Conservation (phyloP, 2,113 vertebrate genomes). For the Machaerirhynchus nigripectus region DNA sequence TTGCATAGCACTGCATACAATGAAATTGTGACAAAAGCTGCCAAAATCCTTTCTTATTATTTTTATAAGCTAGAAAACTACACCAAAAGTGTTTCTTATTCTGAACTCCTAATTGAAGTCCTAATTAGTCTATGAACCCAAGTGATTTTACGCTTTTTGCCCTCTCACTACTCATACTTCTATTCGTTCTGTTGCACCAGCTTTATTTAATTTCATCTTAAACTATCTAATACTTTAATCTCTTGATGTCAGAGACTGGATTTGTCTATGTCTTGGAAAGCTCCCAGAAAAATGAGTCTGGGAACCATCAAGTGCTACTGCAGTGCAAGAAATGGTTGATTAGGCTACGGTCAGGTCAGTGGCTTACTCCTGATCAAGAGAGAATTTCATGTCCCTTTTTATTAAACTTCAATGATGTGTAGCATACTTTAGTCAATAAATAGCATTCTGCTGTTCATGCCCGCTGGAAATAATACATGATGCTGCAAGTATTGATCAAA, state of each 20-base stretch:
- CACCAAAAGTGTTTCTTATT: not conserved
- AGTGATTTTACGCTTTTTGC: not conserved
- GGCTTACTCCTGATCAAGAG: not conserved
- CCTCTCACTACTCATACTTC: not conserved
- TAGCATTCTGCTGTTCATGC: conserved; percentile 16
- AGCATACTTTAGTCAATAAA: conserved; percentile 38
- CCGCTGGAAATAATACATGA: not conserved
- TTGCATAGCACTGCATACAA: not conserved
- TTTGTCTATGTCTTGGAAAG: conserved; percentile 4
- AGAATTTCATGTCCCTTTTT: not conserved
- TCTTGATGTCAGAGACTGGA: conserved; percentile 8
- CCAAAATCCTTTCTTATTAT: not conserved
- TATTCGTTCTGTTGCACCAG: not conserved
- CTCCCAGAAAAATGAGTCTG: not conserved
- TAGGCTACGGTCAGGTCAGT: not conserved
- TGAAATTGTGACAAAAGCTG: not conserved
- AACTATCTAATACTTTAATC: conserved; percentile 15
- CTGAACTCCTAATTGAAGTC: not conserved
- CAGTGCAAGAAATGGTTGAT: conserved; percentile 11
- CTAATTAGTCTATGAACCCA: not conserved
- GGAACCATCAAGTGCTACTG: not conserved
- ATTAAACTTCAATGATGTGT: conserved; percentile 41
- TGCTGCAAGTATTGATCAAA: conserved; percentile 45
- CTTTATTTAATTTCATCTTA: conserved; percentile 1
- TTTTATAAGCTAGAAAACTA: not conserved